These are phyloP conservation scores for Parascotia fuliginaria DNA, from an alignment of 2,888 invertebrate genomes.

Conservation along the genomic window DNA sequence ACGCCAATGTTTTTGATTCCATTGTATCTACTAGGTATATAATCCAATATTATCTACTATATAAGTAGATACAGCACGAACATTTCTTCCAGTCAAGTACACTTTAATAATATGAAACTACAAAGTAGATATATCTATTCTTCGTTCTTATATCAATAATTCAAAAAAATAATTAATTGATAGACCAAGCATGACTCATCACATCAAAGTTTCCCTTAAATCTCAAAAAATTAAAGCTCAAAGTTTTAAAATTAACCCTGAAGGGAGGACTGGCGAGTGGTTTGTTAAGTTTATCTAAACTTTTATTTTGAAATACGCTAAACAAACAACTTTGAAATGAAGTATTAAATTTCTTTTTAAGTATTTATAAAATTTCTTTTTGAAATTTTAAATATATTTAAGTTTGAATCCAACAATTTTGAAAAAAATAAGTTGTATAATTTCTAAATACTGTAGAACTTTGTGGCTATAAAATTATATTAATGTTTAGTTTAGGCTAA, in stretches of 20 bases:
- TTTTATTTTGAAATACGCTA: conserved; percentile 7
- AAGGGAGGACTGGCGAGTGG: conserved; percentile 5
- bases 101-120: background rate
- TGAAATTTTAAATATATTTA: conserved; percentile 9
- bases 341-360: conserved; percentile 20
- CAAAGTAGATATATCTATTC: background rate
- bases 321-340: conserved; percentile 17
- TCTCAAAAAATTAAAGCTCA: conserved; percentile 23
- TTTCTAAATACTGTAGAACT: too few species aligned
- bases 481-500: background rate
- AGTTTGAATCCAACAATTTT: conserved; percentile 13
- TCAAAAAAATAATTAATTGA: conserved; percentile 13
- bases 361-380: conserved; percentile 22
- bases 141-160: conserved; percentile 1
- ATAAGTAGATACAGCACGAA: too few species aligned
- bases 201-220: conserved; percentile 19
- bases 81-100: background rate
- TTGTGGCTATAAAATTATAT: background rate
- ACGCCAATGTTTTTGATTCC: too few species aligned
- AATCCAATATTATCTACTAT: too few species aligned
- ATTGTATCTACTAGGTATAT: too few species aligned
- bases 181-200: conserved; percentile 4
- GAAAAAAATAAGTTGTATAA: conserved; percentile 6
- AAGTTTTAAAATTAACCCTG: conserved; percentile 30
- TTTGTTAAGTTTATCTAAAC: conserved; percentile 15